Evolutionary conservation across 2,113 vertebrate genomes (phyloP).

Genomic region (Herpetotheres cachinnans): DNA sequence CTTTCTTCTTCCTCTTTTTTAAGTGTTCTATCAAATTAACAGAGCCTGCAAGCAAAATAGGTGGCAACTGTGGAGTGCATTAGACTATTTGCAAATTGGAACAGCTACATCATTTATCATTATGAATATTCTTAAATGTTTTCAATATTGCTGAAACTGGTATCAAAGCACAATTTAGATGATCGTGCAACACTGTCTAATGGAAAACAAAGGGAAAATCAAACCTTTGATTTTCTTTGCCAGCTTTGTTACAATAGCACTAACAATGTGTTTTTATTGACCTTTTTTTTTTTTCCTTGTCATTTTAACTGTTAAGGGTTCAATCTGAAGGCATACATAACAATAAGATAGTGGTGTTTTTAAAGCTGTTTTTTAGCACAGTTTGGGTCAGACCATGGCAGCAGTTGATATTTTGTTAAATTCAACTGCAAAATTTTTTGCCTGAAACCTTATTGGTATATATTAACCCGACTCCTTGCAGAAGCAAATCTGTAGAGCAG

Average conservation of each 20-base stretch:
- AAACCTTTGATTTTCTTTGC: background rate
- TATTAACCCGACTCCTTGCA: background rate
- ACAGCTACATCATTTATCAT: background rate
- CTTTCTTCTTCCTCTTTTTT: background rate
- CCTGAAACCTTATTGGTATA: background rate
- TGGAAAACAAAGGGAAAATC: background rate
- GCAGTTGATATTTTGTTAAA: background rate
- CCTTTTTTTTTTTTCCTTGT: background rate
- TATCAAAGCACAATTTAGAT: conserved; percentile 10
- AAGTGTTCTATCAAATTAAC: background rate
- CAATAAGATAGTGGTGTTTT: background rate
- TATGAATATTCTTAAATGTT: conserved; percentile 13
- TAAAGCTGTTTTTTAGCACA: background rate
- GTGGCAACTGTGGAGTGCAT: background rate
- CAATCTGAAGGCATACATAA: background rate
- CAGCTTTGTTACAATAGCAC: background rate
- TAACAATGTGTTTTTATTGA: background rate
- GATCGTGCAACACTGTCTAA: background rate
- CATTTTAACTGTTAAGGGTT: background rate
- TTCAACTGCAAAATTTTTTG: background rate
- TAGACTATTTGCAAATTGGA: background rate
- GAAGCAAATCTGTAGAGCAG: background rate
- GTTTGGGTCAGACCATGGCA: background rate
- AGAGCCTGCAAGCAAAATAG: background rate
- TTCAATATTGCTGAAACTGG: background rate